phyloP scores from a whole-genome alignment of 1,140 invertebrate species.

The Neocloeon triangulifer region DNA sequence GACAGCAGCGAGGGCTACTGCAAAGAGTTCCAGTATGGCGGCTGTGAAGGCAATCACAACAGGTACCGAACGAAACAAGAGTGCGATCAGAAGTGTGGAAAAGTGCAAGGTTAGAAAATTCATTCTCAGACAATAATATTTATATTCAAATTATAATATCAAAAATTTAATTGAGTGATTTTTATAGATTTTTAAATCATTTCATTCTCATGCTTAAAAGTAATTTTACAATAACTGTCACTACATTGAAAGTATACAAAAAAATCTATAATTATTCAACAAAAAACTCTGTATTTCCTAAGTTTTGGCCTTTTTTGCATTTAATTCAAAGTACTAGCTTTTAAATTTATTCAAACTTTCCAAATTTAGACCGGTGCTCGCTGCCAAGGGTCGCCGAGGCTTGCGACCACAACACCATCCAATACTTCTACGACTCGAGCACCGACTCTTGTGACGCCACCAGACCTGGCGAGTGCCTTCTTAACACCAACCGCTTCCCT shows the following conservation, averaged over 20 bases:
- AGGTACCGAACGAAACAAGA: constrained; percentile 52
- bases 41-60: constrained; percentile 71
- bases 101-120: constrained; percentile 48
- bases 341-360: too few relatives aligned
- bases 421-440: constrained; percentile 49
- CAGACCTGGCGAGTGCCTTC: constrained; percentile 41
- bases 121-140: too few relatives aligned
- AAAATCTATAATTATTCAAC: too few relatives aligned
- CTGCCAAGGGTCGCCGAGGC: too few relatives aligned
- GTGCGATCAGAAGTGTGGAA: constrained; percentile 52
- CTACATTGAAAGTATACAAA: too few relatives aligned
- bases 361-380: too few relatives aligned
- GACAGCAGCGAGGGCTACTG: constrained; percentile 53
- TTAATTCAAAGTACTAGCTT: too few relatives aligned
- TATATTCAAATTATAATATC: constrained; percentile 2
- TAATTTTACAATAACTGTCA: too few relatives aligned
- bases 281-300: too few relatives aligned
- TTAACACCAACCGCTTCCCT: constrained; percentile 43
- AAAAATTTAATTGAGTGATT: background rate
- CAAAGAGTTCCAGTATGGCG: constrained; percentile 56
- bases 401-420: constrained; percentile 37
- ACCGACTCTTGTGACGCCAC: constrained; percentile 40
- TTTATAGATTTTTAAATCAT: too few relatives aligned
- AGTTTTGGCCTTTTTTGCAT: too few relatives aligned
- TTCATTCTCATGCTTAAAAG: too few relatives aligned